phyloP scores from a whole-genome alignment of 2,113 vertebrate genomes.

The Prunella himalayana region DNA sequence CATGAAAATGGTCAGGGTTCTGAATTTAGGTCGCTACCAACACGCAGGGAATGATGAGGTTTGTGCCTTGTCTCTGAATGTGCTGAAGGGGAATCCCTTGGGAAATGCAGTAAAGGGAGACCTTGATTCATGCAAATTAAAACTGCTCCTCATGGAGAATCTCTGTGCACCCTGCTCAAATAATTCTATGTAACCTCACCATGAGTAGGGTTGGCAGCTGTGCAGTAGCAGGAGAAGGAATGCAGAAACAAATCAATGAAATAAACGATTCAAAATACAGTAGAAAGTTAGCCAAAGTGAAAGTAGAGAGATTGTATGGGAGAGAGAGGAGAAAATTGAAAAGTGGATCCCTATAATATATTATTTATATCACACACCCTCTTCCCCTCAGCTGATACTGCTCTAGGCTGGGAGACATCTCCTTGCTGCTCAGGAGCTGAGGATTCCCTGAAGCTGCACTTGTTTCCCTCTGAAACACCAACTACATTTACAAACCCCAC shows the following conservation, averaged over 20 bases:
- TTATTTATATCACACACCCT: not conserved
- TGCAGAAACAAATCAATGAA: not conserved
- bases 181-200: not conserved
- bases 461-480: not conserved
- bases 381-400: not conserved
- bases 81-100: not conserved
- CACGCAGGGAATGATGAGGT: not conserved
- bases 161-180: not conserved
- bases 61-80: not conserved
- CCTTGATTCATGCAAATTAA: not conserved
- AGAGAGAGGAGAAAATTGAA: not conserved
- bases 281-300: not conserved
- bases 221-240: not conserved
- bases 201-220: not conserved
- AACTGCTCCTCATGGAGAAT: not conserved
- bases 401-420: not conserved
- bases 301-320: not conserved
- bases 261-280: not conserved
- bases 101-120: not conserved
- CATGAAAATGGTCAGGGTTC: not conserved
- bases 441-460: not conserved
- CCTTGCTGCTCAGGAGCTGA: not conserved
- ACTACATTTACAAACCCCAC: not conserved
- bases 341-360: accelerated
- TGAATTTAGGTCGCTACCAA: not conserved